Percentiles rank a stretch among this genome's conserved stretches.
These are phyloP conservation scores for Drosophila murphyi DNA, from an alignment of 1,140 invertebrate genomes.

Conservation along the genomic window DNA sequence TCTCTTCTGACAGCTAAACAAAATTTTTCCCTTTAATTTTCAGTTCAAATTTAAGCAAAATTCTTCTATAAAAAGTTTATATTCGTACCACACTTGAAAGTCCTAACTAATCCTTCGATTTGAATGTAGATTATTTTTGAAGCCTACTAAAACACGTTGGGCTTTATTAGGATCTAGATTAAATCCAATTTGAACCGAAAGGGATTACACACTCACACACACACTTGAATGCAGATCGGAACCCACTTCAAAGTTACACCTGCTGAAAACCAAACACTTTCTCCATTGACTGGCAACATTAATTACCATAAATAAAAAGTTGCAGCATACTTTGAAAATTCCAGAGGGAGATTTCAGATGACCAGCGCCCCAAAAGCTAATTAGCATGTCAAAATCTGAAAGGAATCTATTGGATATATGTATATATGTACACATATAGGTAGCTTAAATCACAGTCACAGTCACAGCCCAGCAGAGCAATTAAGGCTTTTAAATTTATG, in stretches of 20 bases:
- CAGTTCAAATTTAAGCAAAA: too few species aligned
- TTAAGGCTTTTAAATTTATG: conserved; percentile 73
- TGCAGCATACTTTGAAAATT: conserved; percentile 13
- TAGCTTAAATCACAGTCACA: conserved; percentile 25
- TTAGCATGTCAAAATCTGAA: conserved; percentile 36
- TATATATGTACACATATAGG: background rate
- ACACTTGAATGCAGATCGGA: background rate
- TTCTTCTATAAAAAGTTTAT: too few species aligned
- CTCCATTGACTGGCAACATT: conserved; percentile 34
- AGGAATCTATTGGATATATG: conserved; percentile 24
- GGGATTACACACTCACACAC: conserved; percentile 8
- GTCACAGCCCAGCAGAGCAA: conserved; percentile 20
- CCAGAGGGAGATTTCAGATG: conserved; percentile 11
- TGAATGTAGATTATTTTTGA: conserved; percentile 16
- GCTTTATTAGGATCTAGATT: conserved; percentile 14
- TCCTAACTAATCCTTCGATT: background rate
- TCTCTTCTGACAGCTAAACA: too few species aligned
- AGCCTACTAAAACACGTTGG: background rate
- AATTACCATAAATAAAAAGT: conserved; percentile 34
- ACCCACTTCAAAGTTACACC: conserved; percentile 45
- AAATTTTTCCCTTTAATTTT: too few species aligned
- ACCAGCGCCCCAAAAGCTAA: conserved; percentile 29
- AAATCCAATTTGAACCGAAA: conserved; percentile 13
- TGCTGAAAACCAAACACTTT: conserved; percentile 19
- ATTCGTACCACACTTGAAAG: background rate